Evolutionary conservation across 2,888 invertebrate species (phyloP), one percentile per base, ranked within the genome.

Genomic region (Toxonevra muliebris): DNA sequence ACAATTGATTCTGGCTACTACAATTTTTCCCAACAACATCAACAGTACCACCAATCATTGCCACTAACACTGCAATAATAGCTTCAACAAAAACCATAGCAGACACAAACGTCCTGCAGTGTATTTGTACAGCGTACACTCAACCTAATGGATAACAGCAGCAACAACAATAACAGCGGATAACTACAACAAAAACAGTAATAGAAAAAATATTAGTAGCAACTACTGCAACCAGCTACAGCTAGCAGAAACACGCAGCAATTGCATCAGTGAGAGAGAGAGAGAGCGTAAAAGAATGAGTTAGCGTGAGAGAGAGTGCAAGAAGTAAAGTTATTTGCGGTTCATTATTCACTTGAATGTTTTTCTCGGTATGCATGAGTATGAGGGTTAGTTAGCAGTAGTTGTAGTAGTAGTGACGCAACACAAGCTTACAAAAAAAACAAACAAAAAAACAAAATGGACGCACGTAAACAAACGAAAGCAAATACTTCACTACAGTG

Each of bases 281-380:
- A 30, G 7, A 30, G 30, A 30, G 30, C 30, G 30, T n/a, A n/a
- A n/a, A n/a, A n/a, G n/a, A n/a, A 4, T 30, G 30, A 30, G 30
- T 30, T 4, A 30, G 30, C 2, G 30, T 4, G 30, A 30, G 7
- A 30, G 7, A 30, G 30, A 30, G 30, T 7, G 30, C 30, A 60
- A 43, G 58, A 65, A 60, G 20, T 55, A 58, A 30, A 43, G 59
- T 65, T 71, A 70, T 66, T 70, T 71, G 71, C 57, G 71, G 71
- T 70, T 69, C 71, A 71, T 71, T 71, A 71, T 71, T 66, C 53
- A 64, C 61, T 64, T 65, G 67, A 52, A 53, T 17, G 43, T 71
- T 62, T 65, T 53, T 50, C 20, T 54, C 42, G 43, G 30, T 30
- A 4, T 30, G 30, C 30, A 48, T 48, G 48, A 15, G 15, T 48